Base-by-base conservation (phyloP, 2,113 vertebrate species). In the Daubentonia madagascariensis region DNA sequence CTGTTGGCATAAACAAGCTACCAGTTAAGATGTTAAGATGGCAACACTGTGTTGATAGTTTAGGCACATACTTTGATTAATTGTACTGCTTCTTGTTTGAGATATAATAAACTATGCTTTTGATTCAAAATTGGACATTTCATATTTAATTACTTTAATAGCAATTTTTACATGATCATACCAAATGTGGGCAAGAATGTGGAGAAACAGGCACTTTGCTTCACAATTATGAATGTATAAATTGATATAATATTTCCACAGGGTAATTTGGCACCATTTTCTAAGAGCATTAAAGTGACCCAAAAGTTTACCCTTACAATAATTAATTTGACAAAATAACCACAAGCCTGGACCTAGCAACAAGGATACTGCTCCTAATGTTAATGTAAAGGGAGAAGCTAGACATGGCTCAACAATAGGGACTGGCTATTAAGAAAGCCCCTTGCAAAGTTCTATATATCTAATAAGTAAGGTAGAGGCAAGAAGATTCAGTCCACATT, bases 221-320 rank as follows among this genome's bases (percentile, higher is more conserved):
- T 80, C 83, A 68, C 30, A 50, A 43, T 2, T 30, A 32, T 8
- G 20, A 91, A 65, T 32, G 8, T 22, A 65, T 32, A 61, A 8
- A 81, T 5, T 35, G 35, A 45, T 2, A 25, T 0, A 43, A 84
- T 0, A 54, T 50, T 63, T 57, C 70, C 70, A 35, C 8, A 11
- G 32, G 43, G 12, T 67, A 67, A 35, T 61, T 48, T 17, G 72
- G 23, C 17, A 52, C 40, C 63, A 61, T 81, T 91, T 93, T 83
- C 59, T 37, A 92, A 89, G 86, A 85, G 50, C 40, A 48, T 91
- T 52, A 45, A 88, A 89, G 52, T 59, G 73, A 93, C 65, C 50
- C 30, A 81, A 57, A 87, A 68, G n/a, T 67, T 84, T 54, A 85
- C 32, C 20, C 45, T 50, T 65, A 61, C 3, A 57, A 67, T 84